Conservation (phyloP, 2,797 vertebrate species). For the Gymnothorax javanicus region DNA sequence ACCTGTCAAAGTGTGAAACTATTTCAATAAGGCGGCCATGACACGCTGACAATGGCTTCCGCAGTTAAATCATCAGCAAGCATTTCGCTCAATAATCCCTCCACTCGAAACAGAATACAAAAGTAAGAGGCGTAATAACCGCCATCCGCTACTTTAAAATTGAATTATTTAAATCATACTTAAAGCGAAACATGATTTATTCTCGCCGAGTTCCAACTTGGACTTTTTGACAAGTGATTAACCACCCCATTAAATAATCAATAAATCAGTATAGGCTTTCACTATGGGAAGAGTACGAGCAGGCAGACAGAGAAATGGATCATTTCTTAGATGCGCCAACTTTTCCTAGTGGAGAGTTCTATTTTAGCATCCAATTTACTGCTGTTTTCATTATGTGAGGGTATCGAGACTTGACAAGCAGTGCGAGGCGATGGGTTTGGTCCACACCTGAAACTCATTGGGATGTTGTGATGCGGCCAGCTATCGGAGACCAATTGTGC, state of each 20-base stretch:
- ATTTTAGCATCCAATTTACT: constrained; percentile 65
- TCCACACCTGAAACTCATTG: constrained; percentile 64
- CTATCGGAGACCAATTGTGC: constrained; percentile 56
- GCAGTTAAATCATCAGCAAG: not conserved
- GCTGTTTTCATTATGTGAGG: constrained; percentile 55
- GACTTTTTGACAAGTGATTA: constrained; percentile 59
- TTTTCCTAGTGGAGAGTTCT: constrained; percentile 60
- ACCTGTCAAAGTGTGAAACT: not conserved
- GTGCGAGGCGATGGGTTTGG: constrained; percentile 58
- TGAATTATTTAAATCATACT: constrained; percentile 47
- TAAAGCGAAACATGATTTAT: constrained; percentile 49
- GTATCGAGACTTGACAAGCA: constrained; percentile 45
- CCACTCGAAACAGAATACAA: constrained; percentile 32
- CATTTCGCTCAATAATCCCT: constrained; percentile 15
- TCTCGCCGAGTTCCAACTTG: constrained; percentile 41
- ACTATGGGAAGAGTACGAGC: constrained; percentile 44
- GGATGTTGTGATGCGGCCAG: constrained; percentile 64
- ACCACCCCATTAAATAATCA: constrained; percentile 59
- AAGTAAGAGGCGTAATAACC: constrained; percentile 17
- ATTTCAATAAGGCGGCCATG: not conserved
- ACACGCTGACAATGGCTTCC: not conserved
- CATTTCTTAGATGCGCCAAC: constrained; percentile 47
- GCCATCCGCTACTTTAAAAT: constrained; percentile 28
- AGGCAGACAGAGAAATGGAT: constrained; percentile 47
- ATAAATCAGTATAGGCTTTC: constrained; percentile 54